Evolutionary conservation across 2,888 invertebrate species (phyloP).

Genomic region (Leptinotarsa haldemani): DNA sequence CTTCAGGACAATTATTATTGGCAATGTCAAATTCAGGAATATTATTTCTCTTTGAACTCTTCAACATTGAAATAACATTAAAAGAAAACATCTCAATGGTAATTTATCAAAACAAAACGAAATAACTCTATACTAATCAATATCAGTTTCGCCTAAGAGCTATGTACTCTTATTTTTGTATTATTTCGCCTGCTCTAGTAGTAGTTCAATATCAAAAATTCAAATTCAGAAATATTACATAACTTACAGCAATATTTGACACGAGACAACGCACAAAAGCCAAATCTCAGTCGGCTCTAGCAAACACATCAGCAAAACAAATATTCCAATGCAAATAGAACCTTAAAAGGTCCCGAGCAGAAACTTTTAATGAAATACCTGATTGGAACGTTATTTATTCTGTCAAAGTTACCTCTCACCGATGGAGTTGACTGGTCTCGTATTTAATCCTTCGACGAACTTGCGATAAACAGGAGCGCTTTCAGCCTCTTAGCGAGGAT

Average conservation of each 20-base stretch:
- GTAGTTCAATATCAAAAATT: neutral
- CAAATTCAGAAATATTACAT: neutral
- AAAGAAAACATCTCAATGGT: too few species aligned
- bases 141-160: too few species aligned
- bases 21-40: too few species aligned
- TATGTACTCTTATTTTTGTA: too few species aligned
- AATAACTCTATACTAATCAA: too few species aligned
- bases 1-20: too few species aligned
- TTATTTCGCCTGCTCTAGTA: too few species aligned
- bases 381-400: conserved; percentile 45
- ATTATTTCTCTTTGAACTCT: too few species aligned
- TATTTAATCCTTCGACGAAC: conserved; percentile 23
- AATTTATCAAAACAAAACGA: too few species aligned
- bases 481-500: conserved; percentile 51
- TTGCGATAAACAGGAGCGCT: conserved; percentile 24
- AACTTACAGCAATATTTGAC: neutral
- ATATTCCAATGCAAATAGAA: conserved; percentile 35
- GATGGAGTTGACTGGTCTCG: conserved; percentile 12
- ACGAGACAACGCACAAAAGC: conserved; percentile 1
- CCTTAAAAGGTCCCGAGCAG: conserved; percentile 32
- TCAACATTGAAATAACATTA: too few species aligned
- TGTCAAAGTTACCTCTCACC: conserved; percentile 22
- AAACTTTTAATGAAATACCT: conserved; percentile 48
- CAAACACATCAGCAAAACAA: conserved; percentile 22
- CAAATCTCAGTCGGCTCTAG: neutral